Evolutionary conservation across 2,888 invertebrate genomes (phyloP).

Genomic region (Stenodera caucasica): DNA sequence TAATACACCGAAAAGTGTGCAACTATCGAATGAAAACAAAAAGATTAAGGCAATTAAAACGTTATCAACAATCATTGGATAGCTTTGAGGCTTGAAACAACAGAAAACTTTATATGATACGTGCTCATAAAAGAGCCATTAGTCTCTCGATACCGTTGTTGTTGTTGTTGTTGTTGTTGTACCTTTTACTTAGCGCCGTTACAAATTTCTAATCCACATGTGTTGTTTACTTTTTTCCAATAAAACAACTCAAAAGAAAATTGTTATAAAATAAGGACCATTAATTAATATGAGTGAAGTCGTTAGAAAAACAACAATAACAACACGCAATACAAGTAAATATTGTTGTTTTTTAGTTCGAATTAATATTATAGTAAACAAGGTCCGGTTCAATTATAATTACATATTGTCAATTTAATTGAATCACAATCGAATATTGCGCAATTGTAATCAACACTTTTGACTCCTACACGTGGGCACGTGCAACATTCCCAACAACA

Average conservation of each 20-base stretch:
- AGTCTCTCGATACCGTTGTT: constrained; percentile 34
- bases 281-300: constrained; percentile 27
- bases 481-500: constrained; percentile 2
- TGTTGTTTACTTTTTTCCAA: constrained; percentile 32
- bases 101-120: constrained; percentile 4
- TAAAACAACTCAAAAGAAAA: constrained; percentile 5
- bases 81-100: constrained; percentile 1
- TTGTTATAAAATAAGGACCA: constrained; percentile 19
- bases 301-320: constrained; percentile 20
- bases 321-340: neutral
- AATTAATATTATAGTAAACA: too few relatives aligned
- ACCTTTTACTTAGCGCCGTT: constrained; percentile 34
- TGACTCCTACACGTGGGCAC: constrained; percentile 3
- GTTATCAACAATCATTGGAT: constrained; percentile 18
- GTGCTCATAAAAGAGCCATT: constrained; percentile 26
- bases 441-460: constrained; percentile 5
- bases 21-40: constrained; percentile 10
- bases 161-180: constrained; percentile 9
- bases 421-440: neutral
- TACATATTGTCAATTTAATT: neutral
- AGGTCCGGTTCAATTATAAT: neutral
- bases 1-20: constrained; percentile 8
- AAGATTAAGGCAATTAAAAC: constrained; percentile 16
- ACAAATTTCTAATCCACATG: constrained; percentile 37
- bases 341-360: neutral